phyloP scores from a whole-genome alignment of 2,888 invertebrate species.

The Thalpophila matura region DNA sequence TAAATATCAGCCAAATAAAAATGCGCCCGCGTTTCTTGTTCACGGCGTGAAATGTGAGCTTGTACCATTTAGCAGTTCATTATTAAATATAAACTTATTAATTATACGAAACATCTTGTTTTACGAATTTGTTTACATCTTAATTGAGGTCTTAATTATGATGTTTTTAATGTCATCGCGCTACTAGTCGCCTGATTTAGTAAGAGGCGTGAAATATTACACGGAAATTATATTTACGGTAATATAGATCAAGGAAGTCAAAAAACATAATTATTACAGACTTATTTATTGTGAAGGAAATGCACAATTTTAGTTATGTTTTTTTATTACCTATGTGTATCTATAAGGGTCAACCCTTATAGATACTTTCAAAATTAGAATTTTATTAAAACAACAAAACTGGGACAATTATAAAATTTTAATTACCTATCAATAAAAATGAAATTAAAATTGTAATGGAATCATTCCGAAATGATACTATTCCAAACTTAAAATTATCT shows the following conservation, averaged over 20 bases:
- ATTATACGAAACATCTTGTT: constrained; percentile 57
- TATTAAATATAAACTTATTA: constrained; percentile 51
- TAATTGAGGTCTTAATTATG: constrained; percentile 56
- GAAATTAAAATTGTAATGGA: neutral
- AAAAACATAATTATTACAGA: neutral
- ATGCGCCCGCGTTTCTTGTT: neutral
- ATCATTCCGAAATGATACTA: constrained; percentile 11
- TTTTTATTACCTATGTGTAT: too few relatives aligned
- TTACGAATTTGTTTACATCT: constrained; percentile 54
- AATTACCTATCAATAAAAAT: constrained; percentile 15
- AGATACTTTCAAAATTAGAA: too few relatives aligned
- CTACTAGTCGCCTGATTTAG: constrained; percentile 27
- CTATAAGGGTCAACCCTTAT: too few relatives aligned
- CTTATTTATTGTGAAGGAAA: neutral
- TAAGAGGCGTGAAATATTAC: constrained; percentile 11
- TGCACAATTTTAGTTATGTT: too few relatives aligned
- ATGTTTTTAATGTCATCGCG: constrained; percentile 39
- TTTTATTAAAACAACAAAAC: neutral
- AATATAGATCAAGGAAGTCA: neutral
- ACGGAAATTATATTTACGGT: neutral
- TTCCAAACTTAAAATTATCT: constrained; percentile 17
- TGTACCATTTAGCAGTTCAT: constrained; percentile 39
- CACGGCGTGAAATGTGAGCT: constrained; percentile 26
- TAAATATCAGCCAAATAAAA: neutral
- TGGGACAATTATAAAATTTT: neutral